A percentile compares a stretch with the other conserved stretches of the same genome.
These are phyloP conservation scores for Aphelocoma californica DNA, from an alignment of 2,797 vertebrate genomes.

Conservation along the genomic window DNA sequence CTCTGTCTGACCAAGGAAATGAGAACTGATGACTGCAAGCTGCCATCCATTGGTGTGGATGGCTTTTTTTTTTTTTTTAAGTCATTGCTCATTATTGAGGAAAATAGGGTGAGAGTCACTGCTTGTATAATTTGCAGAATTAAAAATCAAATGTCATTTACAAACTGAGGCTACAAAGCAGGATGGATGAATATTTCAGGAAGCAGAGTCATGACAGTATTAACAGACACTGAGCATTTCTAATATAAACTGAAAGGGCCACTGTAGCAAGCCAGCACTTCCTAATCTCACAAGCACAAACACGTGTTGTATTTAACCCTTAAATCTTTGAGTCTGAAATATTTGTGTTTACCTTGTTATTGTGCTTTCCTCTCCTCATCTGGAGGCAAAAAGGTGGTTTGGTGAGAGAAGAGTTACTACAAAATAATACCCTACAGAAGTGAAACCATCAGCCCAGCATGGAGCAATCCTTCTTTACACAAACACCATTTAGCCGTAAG, in stretches of 20 bases:
- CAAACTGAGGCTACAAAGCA: background rate
- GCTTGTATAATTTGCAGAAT: background rate
- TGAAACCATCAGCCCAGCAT: background rate
- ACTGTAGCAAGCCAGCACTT: background rate
- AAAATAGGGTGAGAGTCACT: background rate
- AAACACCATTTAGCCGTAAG: background rate
- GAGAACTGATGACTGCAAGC: background rate
- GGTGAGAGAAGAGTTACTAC: background rate
- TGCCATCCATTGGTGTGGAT: background rate
- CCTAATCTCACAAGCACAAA: background rate
- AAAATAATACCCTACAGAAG: background rate
- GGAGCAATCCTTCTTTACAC: background rate
- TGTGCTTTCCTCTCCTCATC: background rate
- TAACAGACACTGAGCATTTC: background rate
- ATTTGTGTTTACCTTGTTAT: background rate
- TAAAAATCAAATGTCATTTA: background rate
- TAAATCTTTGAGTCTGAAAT: background rate
- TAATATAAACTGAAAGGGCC: background rate
- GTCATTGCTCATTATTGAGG: background rate
- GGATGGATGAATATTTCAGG: background rate
- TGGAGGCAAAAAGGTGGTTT: background rate
- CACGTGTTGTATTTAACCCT: background rate
- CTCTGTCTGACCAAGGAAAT: background rate
- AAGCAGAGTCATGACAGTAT: background rate
- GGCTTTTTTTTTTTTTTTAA: background rate